phyloP scores from a whole-genome alignment of 1,140 invertebrate genomes.

The Arctopsyche grandis region DNA sequence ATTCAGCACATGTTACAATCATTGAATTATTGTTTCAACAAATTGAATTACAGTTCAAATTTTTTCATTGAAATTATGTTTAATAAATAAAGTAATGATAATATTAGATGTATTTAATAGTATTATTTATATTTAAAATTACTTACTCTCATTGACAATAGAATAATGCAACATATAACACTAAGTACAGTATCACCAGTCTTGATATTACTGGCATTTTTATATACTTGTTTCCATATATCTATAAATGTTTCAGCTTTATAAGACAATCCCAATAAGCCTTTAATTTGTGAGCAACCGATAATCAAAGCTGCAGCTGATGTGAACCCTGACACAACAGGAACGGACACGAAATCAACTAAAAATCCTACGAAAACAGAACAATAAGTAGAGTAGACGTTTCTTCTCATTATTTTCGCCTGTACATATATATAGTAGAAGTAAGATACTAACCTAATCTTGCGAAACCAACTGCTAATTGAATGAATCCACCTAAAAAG shows the following conservation, averaged over 20 bases:
- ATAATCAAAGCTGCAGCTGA: slow-evolving; percentile 88
- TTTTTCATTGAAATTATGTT: too few relatives aligned
- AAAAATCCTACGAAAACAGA: slow-evolving; percentile 79
- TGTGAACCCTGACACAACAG: slow-evolving; percentile 88
- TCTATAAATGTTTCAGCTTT: slow-evolving; percentile 71
- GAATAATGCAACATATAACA: slow-evolving; percentile 69
- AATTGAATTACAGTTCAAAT: too few relatives aligned
- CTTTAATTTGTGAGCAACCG: slow-evolving; percentile 82
- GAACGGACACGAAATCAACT: slow-evolving; percentile 85
- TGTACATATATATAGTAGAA: slow-evolving; percentile 2
- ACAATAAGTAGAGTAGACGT: slow-evolving; percentile 19
- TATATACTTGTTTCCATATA: slow-evolving; percentile 68
- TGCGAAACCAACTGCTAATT: slow-evolving; percentile 73
- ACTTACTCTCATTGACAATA: slow-evolving; percentile 73
- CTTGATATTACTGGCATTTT: slow-evolving; percentile 66
- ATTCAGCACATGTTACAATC: too few relatives aligned
- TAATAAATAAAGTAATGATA: too few relatives aligned
- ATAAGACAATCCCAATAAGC: slow-evolving; percentile 74
- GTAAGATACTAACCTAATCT: slow-evolving; percentile 47
- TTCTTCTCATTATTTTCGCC: slow-evolving; percentile 19
- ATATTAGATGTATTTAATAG: too few relatives aligned
- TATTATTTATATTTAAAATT: too few relatives aligned
- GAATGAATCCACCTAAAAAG: slow-evolving; percentile 76
- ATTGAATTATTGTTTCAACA: too few relatives aligned
- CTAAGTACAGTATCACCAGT: slow-evolving; percentile 73